Percentiles rank a stretch among this genome's conserved stretches.
These are phyloP conservation scores for Yponomeuta cagnagella DNA, from an alignment of 2,888 invertebrate species.

Conservation along the genomic window DNA sequence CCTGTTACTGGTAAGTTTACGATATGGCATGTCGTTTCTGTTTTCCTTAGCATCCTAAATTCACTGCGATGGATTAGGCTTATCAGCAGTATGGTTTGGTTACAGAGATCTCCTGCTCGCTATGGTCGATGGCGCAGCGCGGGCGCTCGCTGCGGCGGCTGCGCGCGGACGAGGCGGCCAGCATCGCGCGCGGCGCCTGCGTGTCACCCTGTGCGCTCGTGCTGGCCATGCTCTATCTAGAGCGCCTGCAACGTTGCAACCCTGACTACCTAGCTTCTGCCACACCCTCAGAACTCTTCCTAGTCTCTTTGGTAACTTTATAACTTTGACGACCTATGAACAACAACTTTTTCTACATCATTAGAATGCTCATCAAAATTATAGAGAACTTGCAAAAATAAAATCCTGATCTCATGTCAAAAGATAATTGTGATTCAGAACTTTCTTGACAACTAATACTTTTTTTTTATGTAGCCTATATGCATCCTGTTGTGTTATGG, in stretches of 20 bases:
- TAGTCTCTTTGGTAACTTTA: conserved; percentile 89
- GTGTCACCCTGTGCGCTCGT: conserved; percentile 95
- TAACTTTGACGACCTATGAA: background rate
- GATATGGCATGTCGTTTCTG: conserved; percentile 4
- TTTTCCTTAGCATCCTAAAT: background rate
- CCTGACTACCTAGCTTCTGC: conserved; percentile 88
- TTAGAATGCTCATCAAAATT: too few relatives aligned
- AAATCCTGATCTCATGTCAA: too few relatives aligned
- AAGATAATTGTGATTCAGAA: too few relatives aligned
- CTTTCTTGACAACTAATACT: too few relatives aligned
- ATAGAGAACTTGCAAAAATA: too few relatives aligned
- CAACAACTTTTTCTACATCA: background rate
- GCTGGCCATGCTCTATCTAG: conserved; percentile 94
- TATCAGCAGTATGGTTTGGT: background rate
- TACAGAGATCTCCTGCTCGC: conserved; percentile 87
- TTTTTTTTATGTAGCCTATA: too few relatives aligned
- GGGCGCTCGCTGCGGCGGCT: conserved; percentile 86
- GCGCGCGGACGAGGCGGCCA: conserved; percentile 84
- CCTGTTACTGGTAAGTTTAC: conserved; percentile 84
- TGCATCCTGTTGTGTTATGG: too few relatives aligned
- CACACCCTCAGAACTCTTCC: conserved; percentile 93
- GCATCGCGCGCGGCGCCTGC: conserved; percentile 85
- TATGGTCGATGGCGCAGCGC: conserved; percentile 86
- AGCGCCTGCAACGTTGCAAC: conserved; percentile 88
- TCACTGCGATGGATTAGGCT: too few relatives aligned